Conservation (phyloP, 2,888 invertebrate species). For the Syritta pipiens region DNA sequence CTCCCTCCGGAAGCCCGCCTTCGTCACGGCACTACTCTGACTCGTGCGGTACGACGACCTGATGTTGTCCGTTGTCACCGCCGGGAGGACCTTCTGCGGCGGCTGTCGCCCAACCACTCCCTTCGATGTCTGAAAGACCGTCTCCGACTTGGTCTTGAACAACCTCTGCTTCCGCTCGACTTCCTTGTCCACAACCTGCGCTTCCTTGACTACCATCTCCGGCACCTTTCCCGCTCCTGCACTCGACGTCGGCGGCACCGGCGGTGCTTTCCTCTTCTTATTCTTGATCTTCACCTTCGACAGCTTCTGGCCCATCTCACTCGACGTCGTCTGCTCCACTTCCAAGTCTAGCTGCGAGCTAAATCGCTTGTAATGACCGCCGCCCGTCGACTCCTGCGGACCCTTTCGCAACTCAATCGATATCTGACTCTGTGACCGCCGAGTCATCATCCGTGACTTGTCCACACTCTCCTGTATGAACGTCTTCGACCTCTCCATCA, state of each 20-base stretch:
- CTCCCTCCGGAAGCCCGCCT: slow-evolving; percentile 69
- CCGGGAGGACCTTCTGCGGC: background rate
- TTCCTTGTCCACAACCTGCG: no score
- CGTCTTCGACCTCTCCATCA: slow-evolving; percentile 71
- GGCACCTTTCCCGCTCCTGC: no score
- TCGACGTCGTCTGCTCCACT: background rate
- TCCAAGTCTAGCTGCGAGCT: slow-evolving; percentile 2
- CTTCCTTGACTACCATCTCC: no score
- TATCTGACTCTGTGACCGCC: slow-evolving; percentile 71
- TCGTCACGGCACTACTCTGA: background rate
- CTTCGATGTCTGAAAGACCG: slow-evolving; percentile 77
- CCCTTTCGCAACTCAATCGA: slow-evolving; percentile 51
- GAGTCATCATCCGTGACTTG: slow-evolving; percentile 15
- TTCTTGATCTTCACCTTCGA: slow-evolving; percentile 80
- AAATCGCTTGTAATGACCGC: background rate
- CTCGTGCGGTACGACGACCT: slow-evolving; percentile 1
- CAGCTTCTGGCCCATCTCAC: slow-evolving; percentile 48
- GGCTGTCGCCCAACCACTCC: no score
- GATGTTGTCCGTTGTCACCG: no score
- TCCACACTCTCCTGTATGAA: slow-evolving; percentile 41
- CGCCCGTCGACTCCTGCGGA: background rate
- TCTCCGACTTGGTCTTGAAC: slow-evolving; percentile 88
- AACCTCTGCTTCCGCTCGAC: slow-evolving; percentile 78
- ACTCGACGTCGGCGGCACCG: slow-evolving; percentile 69
- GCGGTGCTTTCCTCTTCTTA: slow-evolving; percentile 88